Base-by-base conservation (phyloP, 2,797 vertebrate species). In the Pteropus rufus region DNA sequence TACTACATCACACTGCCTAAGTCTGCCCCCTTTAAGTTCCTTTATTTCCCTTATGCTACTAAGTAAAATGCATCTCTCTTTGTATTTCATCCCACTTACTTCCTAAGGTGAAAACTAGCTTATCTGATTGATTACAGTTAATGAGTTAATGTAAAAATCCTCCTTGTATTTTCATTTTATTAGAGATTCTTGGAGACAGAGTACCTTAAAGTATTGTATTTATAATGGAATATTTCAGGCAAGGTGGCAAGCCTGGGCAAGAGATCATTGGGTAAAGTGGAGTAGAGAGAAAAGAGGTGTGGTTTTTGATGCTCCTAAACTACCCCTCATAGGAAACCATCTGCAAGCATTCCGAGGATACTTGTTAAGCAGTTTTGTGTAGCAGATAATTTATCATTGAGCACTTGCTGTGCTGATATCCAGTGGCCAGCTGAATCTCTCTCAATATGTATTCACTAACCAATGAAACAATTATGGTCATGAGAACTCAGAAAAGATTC, bases 41-140 rank as follows among this genome's bases (percentile, higher is more conserved):
- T 73, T 81, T 85, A 73, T 16, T 72, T 54, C 49, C 23, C 18
- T 87, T 80, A 7, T 70, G 91, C 52, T 77, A 46, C 6, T 18
- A 95, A 85, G 26, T 65, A 89, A 92, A 73, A 93, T 26, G 16
- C 7, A 56, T 62, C 15, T 79, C 11, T 44, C 2, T 79, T 79
- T 92, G 24, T 90, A 52, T 82, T 89, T 70, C 3, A 41, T 87
- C 21, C 10, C 14, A 10, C 95, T n/a, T n/a, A 62, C 4, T 72
- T 94, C 67, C n/a, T 96, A 87, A 90, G 56, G 34, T 84, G 65
- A 93, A 79, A 80, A 39, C 5, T 83, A 52, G n/a, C 5, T 70
- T 65, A 79, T 54, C 8, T 31, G 36, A 70, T 16, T 41, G 19
- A 84, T 64, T 83, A 44, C 10, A 75, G 16, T 80, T 80, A 58